Conservation (phyloP, 1,140 invertebrate genomes). For the Drosophila ficusphila region DNA sequence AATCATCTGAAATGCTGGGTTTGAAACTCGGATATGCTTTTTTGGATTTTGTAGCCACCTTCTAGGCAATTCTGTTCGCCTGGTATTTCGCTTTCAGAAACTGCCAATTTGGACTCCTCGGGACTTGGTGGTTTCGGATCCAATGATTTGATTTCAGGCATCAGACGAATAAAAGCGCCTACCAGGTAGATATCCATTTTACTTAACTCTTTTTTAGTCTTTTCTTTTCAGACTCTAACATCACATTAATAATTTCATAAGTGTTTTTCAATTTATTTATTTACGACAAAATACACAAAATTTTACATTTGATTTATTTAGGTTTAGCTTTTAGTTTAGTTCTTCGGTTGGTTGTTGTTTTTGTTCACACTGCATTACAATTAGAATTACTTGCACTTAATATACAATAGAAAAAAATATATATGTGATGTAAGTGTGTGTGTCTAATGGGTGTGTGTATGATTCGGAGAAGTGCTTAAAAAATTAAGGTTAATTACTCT, state of each 20-base stretch:
- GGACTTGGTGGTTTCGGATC: too few species aligned
- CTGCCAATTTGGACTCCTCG: too few species aligned
- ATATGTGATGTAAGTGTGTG: conserved; percentile 20
- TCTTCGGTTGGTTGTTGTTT: conserved; percentile 45
- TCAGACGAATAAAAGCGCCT: too few species aligned
- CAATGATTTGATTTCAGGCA: too few species aligned
- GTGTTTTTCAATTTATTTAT: conserved; percentile 70
- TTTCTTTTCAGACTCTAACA: too few species aligned
- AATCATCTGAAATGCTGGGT: too few species aligned
- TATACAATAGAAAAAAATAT: conserved; percentile 71
- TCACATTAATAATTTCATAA: neutral
- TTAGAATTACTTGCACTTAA: conserved; percentile 66
- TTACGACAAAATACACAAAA: conserved; percentile 82
- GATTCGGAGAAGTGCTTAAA: conserved; percentile 22
- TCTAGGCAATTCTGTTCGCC: too few species aligned
- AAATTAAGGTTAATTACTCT: conserved; percentile 49
- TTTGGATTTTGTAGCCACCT: too few species aligned
- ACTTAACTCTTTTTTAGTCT: too few species aligned
- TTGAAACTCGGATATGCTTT: too few species aligned
- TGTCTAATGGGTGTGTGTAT: conserved; percentile 32
- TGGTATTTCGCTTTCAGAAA: too few species aligned
- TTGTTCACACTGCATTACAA: conserved; percentile 45
- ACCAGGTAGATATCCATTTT: too few species aligned
- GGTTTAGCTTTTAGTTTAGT: conserved; percentile 55
- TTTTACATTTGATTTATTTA: conserved; percentile 76